Base-by-base conservation (phyloP, 2,797 vertebrate genomes). In the Notolabrus celidotus region DNA sequence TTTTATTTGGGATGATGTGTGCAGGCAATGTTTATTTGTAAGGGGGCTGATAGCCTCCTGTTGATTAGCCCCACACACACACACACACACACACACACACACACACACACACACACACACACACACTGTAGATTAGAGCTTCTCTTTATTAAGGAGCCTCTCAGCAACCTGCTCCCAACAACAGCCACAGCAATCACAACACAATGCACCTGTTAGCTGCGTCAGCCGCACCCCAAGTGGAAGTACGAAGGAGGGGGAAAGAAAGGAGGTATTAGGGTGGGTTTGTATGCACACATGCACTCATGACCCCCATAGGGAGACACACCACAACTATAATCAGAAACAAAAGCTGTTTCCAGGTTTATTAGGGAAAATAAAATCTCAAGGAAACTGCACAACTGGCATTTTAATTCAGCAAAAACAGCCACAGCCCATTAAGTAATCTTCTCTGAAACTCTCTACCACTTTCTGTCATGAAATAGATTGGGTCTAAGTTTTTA, bases 1-100 rank as follows among this genome's bases (percentile, higher is more conserved):
- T 94, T 94, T 92, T 89, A 84, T 93, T 92, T 87, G 82, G 53
- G 68, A 75, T 88, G 89, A 87, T 88, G 86, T 85, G 84, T 87
- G 83, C 68, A 75, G 85, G 66, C 79, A 84, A 61, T 86, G 85
- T 87, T 84, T 92, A 85, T 89, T 88, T 86, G 92, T 84, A 47
- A 43, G 57, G 77, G 77, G 67, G 77, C 47, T 68, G 79, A 82
- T 86, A 59, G 61, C 79, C 77, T 85, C 79, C 84, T 86, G 87
- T 88, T 94, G 92, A 92, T 92, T 93, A 89, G 88, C 85, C 67
- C 79, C 53, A 38, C 38, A 49, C 23, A 19, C 19, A 33, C 10
- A 27, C 42, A 65, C 41, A 47, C 54, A 22, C 51, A 25, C 58
- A 67, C 60, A 56, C 51, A 65, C 58, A 53, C 69, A 51, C 57